A percentile compares a stretch with the other conserved stretches of the same genome.
Conservation (phyloP, 1,140 invertebrate genomes). For the Calosoma granatense region DNA sequence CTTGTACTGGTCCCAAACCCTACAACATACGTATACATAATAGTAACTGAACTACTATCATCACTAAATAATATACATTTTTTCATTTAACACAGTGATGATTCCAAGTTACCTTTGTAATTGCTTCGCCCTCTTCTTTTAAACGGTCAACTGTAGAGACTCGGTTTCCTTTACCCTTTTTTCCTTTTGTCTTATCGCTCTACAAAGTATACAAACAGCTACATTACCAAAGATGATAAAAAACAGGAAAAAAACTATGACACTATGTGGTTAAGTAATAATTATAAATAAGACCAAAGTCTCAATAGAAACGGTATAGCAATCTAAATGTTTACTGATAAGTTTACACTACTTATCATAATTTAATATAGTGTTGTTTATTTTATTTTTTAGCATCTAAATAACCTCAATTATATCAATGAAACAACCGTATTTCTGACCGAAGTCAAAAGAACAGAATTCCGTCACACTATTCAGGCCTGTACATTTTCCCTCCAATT, state of each 20-base stretch:
- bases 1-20: constrained; percentile 24
- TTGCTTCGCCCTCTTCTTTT: constrained; percentile 30
- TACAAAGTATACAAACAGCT: no score
- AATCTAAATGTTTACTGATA: no score
- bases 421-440: no score
- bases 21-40: constrained; percentile 16
- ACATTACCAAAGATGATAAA: no score
- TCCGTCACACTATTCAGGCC: neutral
- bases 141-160: constrained; percentile 24
- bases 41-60: neutral
- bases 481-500: constrained; percentile 32
- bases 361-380: no score
- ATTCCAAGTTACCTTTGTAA: constrained; percentile 29
- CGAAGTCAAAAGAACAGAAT: constrained; percentile 18
- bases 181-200: constrained; percentile 29
- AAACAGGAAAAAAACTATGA: no score
- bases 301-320: no score
- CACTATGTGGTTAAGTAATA: no score
- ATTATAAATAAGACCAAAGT: no score
- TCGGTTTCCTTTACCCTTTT: constrained; percentile 27
- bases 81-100: neutral
- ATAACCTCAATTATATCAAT: no score
- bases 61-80: constrained; percentile 1
- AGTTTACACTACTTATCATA: no score
- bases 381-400: no score